A percentile compares a stretch with the other conserved stretches of the same genome.
Conservation (phyloP, 2,113 vertebrate genomes). For the Zosterops hypoxanthus region DNA sequence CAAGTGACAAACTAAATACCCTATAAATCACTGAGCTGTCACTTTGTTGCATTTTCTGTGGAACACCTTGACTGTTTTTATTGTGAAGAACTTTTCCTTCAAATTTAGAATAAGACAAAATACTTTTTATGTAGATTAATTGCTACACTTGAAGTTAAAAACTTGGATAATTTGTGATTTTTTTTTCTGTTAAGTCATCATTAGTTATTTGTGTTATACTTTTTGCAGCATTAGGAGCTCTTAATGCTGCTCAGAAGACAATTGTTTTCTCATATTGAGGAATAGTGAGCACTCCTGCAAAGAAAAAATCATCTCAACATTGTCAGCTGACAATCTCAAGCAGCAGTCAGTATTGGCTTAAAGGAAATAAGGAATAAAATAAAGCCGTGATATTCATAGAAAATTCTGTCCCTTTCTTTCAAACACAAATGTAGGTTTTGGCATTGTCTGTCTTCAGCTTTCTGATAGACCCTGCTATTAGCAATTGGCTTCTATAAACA, state of each 20-base stretch:
- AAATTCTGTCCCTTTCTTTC: not conserved
- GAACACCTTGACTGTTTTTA: not conserved
- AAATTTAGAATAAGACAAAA: not conserved
- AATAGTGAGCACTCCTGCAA: not conserved
- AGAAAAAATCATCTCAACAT: not conserved
- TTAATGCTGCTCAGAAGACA: not conserved
- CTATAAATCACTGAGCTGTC: constrained; percentile 47
- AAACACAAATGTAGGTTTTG: not conserved
- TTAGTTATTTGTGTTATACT: not conserved
- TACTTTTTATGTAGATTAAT: not conserved
- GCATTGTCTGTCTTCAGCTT: not conserved
- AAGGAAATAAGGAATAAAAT: not conserved
- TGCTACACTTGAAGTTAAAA: not conserved
- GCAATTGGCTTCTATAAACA: not conserved
- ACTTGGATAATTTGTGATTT: not conserved
- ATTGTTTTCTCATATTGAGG: not conserved
- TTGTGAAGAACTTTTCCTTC: not conserved
- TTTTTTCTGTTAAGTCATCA: not conserved
- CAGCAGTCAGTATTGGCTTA: not conserved
- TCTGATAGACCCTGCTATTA: not conserved
- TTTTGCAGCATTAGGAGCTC: not conserved
- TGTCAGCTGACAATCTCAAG: not conserved
- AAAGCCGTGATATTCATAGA: not conserved
- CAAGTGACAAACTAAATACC: not conserved
- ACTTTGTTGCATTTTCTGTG: constrained; percentile 40